Base-by-base conservation (phyloP, 2,888 invertebrate genomes). In the Ochlodes sylvanus region DNA sequence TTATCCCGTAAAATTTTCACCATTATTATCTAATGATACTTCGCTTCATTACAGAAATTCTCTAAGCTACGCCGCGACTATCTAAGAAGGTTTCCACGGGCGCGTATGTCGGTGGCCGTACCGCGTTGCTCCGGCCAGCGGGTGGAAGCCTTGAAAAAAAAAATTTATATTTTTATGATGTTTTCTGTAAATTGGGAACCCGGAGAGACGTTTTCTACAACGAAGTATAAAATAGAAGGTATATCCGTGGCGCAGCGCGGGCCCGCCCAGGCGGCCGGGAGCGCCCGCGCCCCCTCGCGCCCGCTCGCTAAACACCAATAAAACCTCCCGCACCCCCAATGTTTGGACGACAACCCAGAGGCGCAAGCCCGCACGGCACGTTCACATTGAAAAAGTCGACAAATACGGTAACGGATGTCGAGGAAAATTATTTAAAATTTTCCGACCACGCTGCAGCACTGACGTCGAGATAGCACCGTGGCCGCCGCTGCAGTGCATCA, bases 391-490 rank as follows among this genome's bases (percentile, higher is more conserved):
- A 76, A 86, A 85, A 83, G 71, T 27, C 14, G 15, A 15, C 34
- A 80, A 80, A 84, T 75, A 70, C 70, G 54, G 14, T 47, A 78
- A 70, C 76, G 73, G 76, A 72, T 76, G 72, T 73, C 72, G 70
- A 76, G 86, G 91, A 92, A 91, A 92, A 92, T 90, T 92, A 77
- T 72, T 79, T 76, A 81, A 92, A 91, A 81, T 88, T 91, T 91
- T 92, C 90, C 92, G 81, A 77, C 80, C 76, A 77, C 80, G 71
- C 75, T 76, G 78, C 77, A 76, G 71, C 76, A 80, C 77, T 81
- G 79, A 82, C 85, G 83, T 80, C 81, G 79, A 80, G 72, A 76
- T 72, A 77, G 77, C 75, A 71, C 63, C 70, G 74, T 73, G 70
- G 72, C 70, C 72, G 62, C 63, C 44, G 38, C 54, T 55, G 66